Percentiles rank a stretch among this genome's conserved stretches.
These are phyloP conservation scores for Etia nguti DNA, from an alignment of 2,113 vertebrate genomes.

Conservation along the genomic window DNA sequence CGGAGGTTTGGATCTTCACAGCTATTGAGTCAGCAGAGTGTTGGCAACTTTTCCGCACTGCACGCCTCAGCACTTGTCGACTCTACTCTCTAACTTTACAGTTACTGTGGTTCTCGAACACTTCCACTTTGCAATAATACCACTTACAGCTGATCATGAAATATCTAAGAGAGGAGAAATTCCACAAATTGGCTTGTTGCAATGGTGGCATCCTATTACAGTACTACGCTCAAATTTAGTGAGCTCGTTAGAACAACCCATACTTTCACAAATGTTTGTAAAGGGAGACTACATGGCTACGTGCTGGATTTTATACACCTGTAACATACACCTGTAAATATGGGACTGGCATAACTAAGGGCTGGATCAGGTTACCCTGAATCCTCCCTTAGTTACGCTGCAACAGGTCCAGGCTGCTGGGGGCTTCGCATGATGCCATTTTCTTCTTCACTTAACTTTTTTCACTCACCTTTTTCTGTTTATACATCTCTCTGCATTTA, in stretches of 20 bases:
- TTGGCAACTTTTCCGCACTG: background rate
- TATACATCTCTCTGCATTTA: background rate
- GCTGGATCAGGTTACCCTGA: no score
- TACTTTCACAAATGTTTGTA: background rate
- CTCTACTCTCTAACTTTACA: background rate
- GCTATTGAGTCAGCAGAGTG: background rate
- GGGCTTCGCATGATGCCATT: background rate
- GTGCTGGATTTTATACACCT: background rate
- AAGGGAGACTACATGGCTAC: background rate
- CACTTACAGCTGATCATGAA: background rate
- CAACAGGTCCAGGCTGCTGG: background rate
- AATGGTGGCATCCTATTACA: background rate
- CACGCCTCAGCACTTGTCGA: background rate
- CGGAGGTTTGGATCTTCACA: background rate
- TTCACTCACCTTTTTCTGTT: background rate
- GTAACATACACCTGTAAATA: background rate
- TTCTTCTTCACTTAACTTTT: background rate
- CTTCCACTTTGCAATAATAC: background rate
- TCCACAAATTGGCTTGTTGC: background rate
- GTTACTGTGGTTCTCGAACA: background rate
- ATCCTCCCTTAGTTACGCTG: background rate
- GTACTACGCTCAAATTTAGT: background rate
- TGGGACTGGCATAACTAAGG: background rate
- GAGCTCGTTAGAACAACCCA: background rate
- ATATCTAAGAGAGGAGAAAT: background rate